A percentile compares a stretch with the other conserved stretches of the same genome.
phyloP scores from a whole-genome alignment of 2,113 vertebrate species.

The Syngnathus scovelli region DNA sequence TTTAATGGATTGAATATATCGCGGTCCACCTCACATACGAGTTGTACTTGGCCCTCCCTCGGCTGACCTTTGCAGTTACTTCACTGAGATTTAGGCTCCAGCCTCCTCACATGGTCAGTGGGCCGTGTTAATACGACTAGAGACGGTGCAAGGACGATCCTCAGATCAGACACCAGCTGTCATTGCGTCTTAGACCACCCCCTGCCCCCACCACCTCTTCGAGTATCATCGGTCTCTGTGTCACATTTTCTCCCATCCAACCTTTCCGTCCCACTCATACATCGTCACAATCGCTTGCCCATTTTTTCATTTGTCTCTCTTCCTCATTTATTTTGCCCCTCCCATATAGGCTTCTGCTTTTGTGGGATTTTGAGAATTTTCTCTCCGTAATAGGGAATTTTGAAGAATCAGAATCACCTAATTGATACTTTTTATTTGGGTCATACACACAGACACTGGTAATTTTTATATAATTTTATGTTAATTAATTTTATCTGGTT shows the following conservation, averaged over 20 bases:
- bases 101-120: conserved; percentile 26
- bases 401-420: background rate
- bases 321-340: background rate
- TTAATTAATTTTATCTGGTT: background rate
- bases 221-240: conserved; percentile 35
- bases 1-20: background rate
- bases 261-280: conserved; percentile 10
- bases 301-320: background rate
- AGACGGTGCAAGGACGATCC: conserved; percentile 50
- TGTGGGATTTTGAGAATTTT: conserved; percentile 6
- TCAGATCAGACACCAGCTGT: conserved; percentile 72
- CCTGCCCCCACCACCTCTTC: background rate
- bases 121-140: conserved; percentile 48
- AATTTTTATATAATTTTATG: background rate
- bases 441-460: background rate
- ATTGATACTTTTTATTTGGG: background rate
- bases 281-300: conserved; percentile 2
- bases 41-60: background rate
- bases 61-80: background rate
- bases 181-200: conserved; percentile 36
- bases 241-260: conserved; percentile 33
- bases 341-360: background rate
- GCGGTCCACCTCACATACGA: background rate
- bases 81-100: background rate
- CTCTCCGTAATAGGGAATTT: background rate